Base-by-base conservation (phyloP, 1,140 invertebrate genomes). In the Thaumetopoea pityocampa region DNA sequence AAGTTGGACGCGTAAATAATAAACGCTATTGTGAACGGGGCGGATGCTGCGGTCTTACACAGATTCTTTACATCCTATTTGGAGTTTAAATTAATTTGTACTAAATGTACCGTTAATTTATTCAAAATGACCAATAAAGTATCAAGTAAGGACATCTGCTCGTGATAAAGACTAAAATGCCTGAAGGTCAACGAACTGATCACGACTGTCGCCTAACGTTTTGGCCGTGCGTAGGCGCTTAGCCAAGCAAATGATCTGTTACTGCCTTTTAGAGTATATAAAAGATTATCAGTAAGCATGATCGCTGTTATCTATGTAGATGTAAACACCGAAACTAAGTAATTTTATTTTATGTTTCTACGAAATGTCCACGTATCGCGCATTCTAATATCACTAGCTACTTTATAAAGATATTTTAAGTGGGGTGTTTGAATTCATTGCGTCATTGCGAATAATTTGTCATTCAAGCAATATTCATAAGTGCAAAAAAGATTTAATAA, bases 371-470 rank as follows among this genome's bases (percentile, higher is more conserved):
- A n/a, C n/a, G n/a, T n/a, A n/a, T n/a, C n/a, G n/a, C n/a, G n/a
- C 4, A 1, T 19, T 12, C 11, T 6, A 15, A 10, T 2, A 14
- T 2, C 11, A 7, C 27, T 24, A 20, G 16, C n/a, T 40, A 29
- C 26, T n/a, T 40, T 23, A 17, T 26, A n/a, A 11, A 26, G n/a
- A 16, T 26, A 40, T 9, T 12, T 16, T 44, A 49, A 46, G 27
- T 45, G 41, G 16, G 59, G 59, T 58, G 59, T 22, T 45, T 34
- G 34, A 54, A 24, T 41, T 11, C 20, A 33, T 27, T 34, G 11
- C 41, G 76, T 80, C 57, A 48, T 58, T 64, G 66, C 64, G 56
- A 80, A 78, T 77, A 68, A 80, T 54, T 76, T 61, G 71, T 55
- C 71, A 80, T 80, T 76, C 34, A 23, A 24, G 15, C 8, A 18